Base-by-base conservation (phyloP, 2,797 vertebrate species). In the Onychomys arenicola region DNA sequence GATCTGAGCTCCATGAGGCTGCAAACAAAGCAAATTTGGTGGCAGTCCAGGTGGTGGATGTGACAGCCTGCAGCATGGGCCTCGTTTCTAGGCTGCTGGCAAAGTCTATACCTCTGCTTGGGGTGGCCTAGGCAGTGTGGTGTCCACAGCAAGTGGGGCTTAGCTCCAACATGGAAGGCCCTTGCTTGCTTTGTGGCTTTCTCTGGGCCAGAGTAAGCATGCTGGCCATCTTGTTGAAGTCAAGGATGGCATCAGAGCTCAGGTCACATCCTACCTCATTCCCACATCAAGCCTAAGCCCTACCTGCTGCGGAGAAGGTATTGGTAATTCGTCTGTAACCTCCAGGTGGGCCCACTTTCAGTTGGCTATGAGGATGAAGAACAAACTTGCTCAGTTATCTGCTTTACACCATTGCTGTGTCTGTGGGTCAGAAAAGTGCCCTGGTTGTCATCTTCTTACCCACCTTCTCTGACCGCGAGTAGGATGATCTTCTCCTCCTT, bases 281-380 rank as follows among this genome's bases (percentile, higher is more conserved):
- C 99, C 83, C 98, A 99, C 93, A 98, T 99, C 97, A 98, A 99
- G 97, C 98, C 61, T 97, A 99, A 99, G 98, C 98, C 92, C 99
- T 99, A 91, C 99, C 40, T 21, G 99, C 10, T 99, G 99, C 99
- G 99, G 99, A 75, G 99, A 99, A 8, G 99, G 99, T 32, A 98
- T 96, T 96, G 63, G 14, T 98, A 99, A 88, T 59, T 27, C 17
- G 99, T 99, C 98, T 99, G 99, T 98, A 99, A 99, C 82, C 0
- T 98, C 1, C 98, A 98, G 0, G 0, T 96, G 84, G 99, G 99
- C 5, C 2, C 99, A 84, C 99, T 99, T 85, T 99, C 99, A 43
- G 98, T 98, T 0, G 98, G 99, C 93, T 99, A 98, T 63, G 99
- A 99, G 98, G 98, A 98, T 5, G 97, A 99, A 52, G 67, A 98